These are phyloP conservation scores for Phortica variegata DNA, from an alignment of 1,140 invertebrate species.

Conservation along the genomic window DNA sequence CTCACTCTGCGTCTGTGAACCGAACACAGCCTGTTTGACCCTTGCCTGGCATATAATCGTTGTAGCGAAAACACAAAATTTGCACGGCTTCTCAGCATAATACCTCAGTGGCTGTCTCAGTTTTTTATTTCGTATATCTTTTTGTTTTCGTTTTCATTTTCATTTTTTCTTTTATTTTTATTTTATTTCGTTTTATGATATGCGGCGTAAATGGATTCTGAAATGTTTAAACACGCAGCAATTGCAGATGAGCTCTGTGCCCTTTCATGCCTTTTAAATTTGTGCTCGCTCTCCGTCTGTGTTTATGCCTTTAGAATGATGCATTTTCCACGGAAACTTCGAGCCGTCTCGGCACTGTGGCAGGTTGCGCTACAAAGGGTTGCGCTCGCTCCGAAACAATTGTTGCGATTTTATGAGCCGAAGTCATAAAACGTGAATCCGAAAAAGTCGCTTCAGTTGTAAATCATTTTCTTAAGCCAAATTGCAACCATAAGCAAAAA, in stretches of 20 bases:
- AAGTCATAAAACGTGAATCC: constrained; percentile 39
- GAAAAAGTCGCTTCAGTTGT: too few relatives aligned
- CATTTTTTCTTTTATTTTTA: too few relatives aligned
- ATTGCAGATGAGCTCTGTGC: constrained; percentile 37
- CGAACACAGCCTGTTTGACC: too few relatives aligned
- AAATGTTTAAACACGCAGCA: constrained; percentile 49
- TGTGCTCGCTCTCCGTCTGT: background rate
- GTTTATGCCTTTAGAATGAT: constrained; percentile 31
- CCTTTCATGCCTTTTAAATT: constrained; percentile 10
- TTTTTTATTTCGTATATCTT: too few relatives aligned
- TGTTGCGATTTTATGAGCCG: constrained; percentile 39
- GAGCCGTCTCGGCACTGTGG: constrained; percentile 14
- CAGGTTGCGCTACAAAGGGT: constrained; percentile 47
- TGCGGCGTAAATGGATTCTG: constrained; percentile 49
- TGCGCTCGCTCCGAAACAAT: constrained; percentile 30
- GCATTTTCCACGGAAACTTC: constrained; percentile 19
- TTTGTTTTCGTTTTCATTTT: too few relatives aligned
- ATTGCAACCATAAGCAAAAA: too few relatives aligned
- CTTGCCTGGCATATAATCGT: constrained; percentile 37
- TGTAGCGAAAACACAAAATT: constrained; percentile 35
- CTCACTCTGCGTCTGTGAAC: constrained; percentile 5
- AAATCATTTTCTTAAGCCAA: too few relatives aligned
- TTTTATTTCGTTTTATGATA: constrained; percentile 47
- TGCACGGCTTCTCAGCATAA: constrained; percentile 27
- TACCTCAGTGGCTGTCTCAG: too few relatives aligned